These are phyloP conservation scores for Potorous gilbertii DNA, from an alignment of 2,797 vertebrate species.

Conservation along the genomic window DNA sequence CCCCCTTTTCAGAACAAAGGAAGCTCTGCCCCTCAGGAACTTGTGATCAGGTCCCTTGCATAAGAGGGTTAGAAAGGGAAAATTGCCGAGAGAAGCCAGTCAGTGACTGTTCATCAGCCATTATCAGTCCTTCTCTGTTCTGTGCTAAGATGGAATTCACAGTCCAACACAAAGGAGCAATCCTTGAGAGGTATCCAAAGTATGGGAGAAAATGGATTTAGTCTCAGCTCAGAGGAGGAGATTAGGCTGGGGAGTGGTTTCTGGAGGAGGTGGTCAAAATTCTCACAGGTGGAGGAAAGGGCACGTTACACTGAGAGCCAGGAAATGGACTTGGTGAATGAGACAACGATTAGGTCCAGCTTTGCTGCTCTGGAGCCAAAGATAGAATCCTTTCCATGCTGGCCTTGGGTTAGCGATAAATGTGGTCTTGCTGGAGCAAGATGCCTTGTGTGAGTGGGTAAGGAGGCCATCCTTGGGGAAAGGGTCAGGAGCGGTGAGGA, in stretches of 20 bases:
- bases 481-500: background rate
- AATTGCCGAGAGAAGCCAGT: background rate
- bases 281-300: too few relatives aligned
- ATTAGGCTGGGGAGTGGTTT: background rate
- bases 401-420: background rate
- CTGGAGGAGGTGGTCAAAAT: background rate
- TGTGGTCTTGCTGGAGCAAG: too few relatives aligned
- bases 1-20: background rate
- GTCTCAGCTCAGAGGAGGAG: background rate
- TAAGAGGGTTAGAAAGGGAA: background rate
- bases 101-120: background rate
- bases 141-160: background rate
- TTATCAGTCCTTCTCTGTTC: background rate
- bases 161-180: background rate
- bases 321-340: background rate
- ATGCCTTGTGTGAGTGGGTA: too few relatives aligned
- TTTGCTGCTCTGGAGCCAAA: background rate
- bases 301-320: accelerated
- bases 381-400: background rate
- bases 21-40: background rate
- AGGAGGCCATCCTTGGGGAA: too few relatives aligned
- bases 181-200: background rate
- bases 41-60: background rate
- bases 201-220: background rate
- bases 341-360: background rate